Base-by-base conservation (phyloP, 1,140 invertebrate genomes). In the Aphidius ervi region DNA sequence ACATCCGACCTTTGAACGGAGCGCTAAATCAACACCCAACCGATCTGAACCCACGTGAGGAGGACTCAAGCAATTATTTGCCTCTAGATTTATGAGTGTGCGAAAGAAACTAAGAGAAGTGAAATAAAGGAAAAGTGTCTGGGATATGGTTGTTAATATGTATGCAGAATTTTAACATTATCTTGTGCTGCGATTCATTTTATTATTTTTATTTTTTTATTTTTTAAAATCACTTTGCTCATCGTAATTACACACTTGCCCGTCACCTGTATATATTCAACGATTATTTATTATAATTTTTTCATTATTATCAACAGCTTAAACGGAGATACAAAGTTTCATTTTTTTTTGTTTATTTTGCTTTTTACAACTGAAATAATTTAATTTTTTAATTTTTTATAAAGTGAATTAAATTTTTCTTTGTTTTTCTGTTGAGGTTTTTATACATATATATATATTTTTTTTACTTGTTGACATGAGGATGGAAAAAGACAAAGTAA, bases 71-170 rank as follows among this genome's bases (percentile, higher is more conserved):
- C 72, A 76, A 76, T 77, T 77, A 77, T 77, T 77, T 76, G 70
- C 74, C 67, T 68, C 71, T 70, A 74, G 74, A 77, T 77, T 77
- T 77, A 77, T 76, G 74, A 75, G 74, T 77, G 75, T 75, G 72
- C 70, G 66, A 66, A 70, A 67, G 57, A 63, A 31, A 31, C 23
- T 31, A 31, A 54, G 49, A 56, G 48, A 43, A 53, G 61, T 52
- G 41, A 42, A 56, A 56, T 45, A 46, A 52, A 46, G 41, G 52
- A 54, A 8, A 48, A 20, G 16, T 6, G 46, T 6, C 9, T 31
- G 52, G 37, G 37, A 40, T 10, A 54, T 6, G 16, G 16, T 46
- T 46, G 9, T 46, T 46, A 9, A 46, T 31, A 31, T 31, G 9
- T 9, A 46, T 8, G 46, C 5, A 53, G 39, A 41, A 31, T 31